These are phyloP conservation scores for Neoarius graeffei DNA, from an alignment of 2,113 vertebrate genomes.

Conservation along the genomic window DNA sequence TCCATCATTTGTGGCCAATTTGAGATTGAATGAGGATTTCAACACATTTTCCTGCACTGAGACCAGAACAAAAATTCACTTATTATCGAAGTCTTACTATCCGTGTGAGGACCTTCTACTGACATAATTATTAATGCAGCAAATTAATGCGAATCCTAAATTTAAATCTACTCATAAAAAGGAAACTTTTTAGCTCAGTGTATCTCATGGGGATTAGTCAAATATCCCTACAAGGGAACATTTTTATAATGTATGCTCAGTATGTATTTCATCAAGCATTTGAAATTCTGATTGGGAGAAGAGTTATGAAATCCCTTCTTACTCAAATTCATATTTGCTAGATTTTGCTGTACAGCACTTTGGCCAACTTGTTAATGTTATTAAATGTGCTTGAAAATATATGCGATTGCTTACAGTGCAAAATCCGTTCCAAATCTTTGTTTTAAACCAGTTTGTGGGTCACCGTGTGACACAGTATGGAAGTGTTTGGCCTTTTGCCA, in stretches of 20 bases:
- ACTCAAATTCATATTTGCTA: background rate
- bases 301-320: background rate
- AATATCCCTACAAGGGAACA: background rate
- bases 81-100: background rate
- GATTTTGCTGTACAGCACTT: background rate
- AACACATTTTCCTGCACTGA: background rate
- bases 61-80: background rate
- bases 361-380: background rate
- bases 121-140: background rate
- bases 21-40: background rate
- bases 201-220: background rate
- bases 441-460: background rate
- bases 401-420: background rate
- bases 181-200: background rate
- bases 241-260: background rate
- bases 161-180: background rate
- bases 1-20: background rate
- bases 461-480: background rate
- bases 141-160: background rate
- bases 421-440: background rate
- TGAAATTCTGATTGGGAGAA: background rate
- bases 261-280: background rate
- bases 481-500: background rate
- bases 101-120: background rate
- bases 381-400: background rate